Conservation (phyloP, 2,113 vertebrate genomes). For the Pungitius pungitius region DNA sequence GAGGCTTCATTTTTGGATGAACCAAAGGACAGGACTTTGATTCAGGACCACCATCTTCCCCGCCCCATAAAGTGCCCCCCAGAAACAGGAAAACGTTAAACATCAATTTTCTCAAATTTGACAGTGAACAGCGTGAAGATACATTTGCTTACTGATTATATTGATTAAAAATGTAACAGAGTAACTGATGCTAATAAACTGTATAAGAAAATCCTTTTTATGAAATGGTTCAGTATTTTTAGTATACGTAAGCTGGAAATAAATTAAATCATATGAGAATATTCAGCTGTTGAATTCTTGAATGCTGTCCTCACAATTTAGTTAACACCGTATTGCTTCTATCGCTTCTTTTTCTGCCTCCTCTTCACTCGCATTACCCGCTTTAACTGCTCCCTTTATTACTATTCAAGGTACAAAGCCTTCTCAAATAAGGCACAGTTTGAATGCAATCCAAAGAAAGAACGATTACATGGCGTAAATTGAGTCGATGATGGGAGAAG, state of each 20-base stretch:
- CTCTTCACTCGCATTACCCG: conserved; percentile 14
- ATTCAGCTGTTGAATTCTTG: not conserved
- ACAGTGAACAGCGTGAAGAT: not conserved
- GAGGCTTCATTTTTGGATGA: not conserved
- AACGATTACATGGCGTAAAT: conserved; percentile 23
- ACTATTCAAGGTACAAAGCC: conserved; percentile 34
- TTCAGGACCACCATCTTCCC: not conserved
- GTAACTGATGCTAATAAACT: not conserved
- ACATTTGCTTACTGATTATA: not conserved
- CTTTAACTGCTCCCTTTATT: conserved; percentile 37
- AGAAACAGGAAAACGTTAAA: not conserved
- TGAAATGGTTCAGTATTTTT: not conserved
- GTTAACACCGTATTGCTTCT: not conserved
- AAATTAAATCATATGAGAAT: not conserved
- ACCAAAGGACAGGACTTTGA: not conserved
- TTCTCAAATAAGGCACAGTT: conserved; percentile 42
- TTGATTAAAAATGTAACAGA: not conserved
- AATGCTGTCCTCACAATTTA: not conserved
- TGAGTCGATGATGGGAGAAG: not conserved
- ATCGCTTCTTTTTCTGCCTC: not conserved
- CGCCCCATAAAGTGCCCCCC: not conserved
- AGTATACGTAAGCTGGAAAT: not conserved
- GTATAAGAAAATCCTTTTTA: not conserved
- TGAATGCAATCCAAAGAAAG: conserved; percentile 36
- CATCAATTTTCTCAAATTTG: not conserved